Conservation (phyloP, 2,797 vertebrate genomes). For the Dendrocincla tyrannina region DNA sequence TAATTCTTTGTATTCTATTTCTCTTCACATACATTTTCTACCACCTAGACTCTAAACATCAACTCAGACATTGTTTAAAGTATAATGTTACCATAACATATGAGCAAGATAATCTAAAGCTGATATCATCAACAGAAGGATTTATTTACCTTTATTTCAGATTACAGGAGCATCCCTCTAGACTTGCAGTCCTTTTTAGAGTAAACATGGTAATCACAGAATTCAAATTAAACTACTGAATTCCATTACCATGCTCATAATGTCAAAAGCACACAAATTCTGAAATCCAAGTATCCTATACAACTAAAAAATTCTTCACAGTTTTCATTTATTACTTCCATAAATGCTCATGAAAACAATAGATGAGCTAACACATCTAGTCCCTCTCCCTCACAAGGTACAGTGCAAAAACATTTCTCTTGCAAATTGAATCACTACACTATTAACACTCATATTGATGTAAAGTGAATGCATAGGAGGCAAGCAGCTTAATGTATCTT, state of each 20-base stretch:
- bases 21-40: not conserved
- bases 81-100: not conserved
- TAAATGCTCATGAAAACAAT: not conserved
- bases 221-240: not conserved
- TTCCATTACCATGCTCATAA: not conserved
- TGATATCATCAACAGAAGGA: not conserved
- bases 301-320: not conserved
- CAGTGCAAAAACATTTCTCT: not conserved
- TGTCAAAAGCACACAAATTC: not conserved
- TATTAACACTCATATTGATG: not conserved
- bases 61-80: not conserved
- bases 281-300: not conserved
- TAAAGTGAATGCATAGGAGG: constrained; percentile 7
- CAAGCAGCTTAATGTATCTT: constrained; percentile 24
- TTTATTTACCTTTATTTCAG: not conserved
- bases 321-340: not conserved
- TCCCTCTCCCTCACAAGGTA: not conserved
- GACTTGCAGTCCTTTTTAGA: not conserved
- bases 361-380: not conserved
- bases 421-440: not conserved
- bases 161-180: not conserved
- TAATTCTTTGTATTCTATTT: not conserved
- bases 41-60: not conserved
- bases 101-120: not conserved
- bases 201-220: not conserved